These are phyloP conservation scores for Pollenia labialis DNA, from an alignment of 2,888 invertebrate species.

Conservation along the genomic window DNA sequence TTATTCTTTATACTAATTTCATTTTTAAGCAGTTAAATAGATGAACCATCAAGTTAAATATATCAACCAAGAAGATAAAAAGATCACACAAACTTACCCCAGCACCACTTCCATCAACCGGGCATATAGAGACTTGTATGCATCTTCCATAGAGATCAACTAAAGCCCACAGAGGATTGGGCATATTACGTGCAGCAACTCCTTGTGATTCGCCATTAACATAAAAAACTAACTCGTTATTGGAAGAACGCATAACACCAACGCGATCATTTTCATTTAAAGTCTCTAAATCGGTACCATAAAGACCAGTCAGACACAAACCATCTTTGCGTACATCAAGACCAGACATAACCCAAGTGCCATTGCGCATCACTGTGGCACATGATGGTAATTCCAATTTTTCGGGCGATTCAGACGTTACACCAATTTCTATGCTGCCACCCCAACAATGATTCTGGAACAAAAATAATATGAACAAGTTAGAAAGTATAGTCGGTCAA, in stretches of 20 bases:
- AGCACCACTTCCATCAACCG: conserved; percentile 76
- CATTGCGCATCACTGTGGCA: conserved; percentile 91
- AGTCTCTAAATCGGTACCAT: conserved; percentile 93
- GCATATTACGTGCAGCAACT: conserved; percentile 91
- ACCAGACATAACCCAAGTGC: conserved; percentile 97
- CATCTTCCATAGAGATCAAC: conserved; percentile 94
- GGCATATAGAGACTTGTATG: conserved; percentile 88
- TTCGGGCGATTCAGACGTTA: conserved; percentile 89
- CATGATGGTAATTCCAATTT: conserved; percentile 89
- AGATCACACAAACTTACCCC: conserved; percentile 73
- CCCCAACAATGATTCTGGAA: conserved; percentile 91
- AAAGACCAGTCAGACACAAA: conserved; percentile 91
- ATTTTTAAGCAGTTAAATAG: no score
- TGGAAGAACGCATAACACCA: conserved; percentile 92
- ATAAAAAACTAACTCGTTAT: conserved; percentile 93
- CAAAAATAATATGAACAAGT: not conserved
- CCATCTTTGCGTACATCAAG: conserved; percentile 94
- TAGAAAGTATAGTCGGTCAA: no score
- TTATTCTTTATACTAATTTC: no score
- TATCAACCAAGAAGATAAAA: not conserved
- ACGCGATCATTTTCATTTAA: conserved; percentile 92
- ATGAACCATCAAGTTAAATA: no score
- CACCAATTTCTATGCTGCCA: conserved; percentile 90
- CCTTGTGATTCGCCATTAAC: conserved; percentile 96
- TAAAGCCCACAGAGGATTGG: conserved; percentile 89